Conservation (phyloP, 2,113 vertebrate genomes). For the Odontophorus gujanensis region DNA sequence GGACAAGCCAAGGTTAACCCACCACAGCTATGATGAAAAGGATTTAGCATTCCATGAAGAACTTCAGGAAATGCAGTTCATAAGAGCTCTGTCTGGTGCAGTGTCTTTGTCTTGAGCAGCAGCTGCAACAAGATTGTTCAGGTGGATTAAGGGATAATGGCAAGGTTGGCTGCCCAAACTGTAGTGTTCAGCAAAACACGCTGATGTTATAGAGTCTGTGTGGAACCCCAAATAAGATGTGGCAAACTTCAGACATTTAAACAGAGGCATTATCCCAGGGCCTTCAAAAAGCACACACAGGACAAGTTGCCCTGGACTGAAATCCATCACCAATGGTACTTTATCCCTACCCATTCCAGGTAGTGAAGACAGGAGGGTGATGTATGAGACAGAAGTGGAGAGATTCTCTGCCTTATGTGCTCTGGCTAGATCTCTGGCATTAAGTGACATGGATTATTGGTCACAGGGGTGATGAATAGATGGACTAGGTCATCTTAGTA, state of each 20-base stretch:
- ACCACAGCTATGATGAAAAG: background rate
- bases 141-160: rapidly evolving
- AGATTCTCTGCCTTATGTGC: background rate
- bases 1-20: no score
- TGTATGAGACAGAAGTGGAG: rapidly evolving
- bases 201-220: background rate
- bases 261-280: background rate
- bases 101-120: background rate
- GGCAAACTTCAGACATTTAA: background rate
- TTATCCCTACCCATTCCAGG: rapidly evolving
- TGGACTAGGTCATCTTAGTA: no score
- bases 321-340: rapidly evolving
- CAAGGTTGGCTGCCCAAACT: background rate
- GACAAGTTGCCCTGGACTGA: background rate
- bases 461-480: no score
- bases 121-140: background rate
- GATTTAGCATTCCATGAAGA: background rate
- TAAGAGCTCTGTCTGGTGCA: background rate
- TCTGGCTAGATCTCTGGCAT: background rate
- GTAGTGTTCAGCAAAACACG: background rate
- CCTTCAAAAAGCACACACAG: background rate
- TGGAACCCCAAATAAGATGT: background rate
- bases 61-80: background rate
- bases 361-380: background rate
- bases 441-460: no score